phyloP scores from a whole-genome alignment of 2,113 vertebrate genomes.

The Datnioides undecimradiatus region DNA sequence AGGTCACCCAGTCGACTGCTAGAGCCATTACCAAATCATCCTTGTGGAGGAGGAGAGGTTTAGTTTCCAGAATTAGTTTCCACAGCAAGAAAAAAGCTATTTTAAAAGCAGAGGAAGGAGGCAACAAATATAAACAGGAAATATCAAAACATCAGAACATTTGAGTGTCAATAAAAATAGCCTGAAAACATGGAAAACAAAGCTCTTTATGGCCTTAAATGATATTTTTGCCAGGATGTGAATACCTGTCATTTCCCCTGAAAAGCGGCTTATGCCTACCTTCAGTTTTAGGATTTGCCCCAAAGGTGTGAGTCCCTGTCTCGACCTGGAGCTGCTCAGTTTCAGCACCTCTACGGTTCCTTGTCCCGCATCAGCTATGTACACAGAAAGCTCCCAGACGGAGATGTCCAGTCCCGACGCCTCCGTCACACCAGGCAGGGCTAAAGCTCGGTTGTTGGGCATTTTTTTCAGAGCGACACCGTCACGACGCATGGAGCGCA shows the following conservation, averaged over 20 bases:
- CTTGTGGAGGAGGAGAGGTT: conserved; percentile 22
- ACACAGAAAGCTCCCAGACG: conserved; percentile 82
- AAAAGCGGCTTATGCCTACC: conserved; percentile 11
- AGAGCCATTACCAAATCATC: conserved; percentile 82
- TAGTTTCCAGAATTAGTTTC: neutral
- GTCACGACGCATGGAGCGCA: conserved; percentile 78
- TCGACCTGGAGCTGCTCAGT: conserved; percentile 74
- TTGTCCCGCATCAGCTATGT: conserved; percentile 82
- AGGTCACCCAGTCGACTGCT: conserved; percentile 92
- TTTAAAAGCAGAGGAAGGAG: neutral
- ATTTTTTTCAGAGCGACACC: conserved; percentile 73
- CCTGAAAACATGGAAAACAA: neutral
- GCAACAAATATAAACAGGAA: neutral
- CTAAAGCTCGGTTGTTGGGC: conserved; percentile 75
- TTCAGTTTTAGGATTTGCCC: conserved; percentile 79
- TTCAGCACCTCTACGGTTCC: conserved; percentile 83
- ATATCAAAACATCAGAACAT: neutral
- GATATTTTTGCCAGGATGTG: neutral
- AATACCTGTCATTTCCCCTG: neutral
- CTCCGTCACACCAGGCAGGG: conserved; percentile 78
- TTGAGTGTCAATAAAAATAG: neutral
- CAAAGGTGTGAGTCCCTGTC: conserved; percentile 69
- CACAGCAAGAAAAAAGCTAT: too few species aligned
- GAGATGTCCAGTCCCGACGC: conserved; percentile 82
- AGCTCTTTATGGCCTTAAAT: neutral